phyloP scores from a whole-genome alignment of 2,113 vertebrate species.

The Indicator maculatus region DNA sequence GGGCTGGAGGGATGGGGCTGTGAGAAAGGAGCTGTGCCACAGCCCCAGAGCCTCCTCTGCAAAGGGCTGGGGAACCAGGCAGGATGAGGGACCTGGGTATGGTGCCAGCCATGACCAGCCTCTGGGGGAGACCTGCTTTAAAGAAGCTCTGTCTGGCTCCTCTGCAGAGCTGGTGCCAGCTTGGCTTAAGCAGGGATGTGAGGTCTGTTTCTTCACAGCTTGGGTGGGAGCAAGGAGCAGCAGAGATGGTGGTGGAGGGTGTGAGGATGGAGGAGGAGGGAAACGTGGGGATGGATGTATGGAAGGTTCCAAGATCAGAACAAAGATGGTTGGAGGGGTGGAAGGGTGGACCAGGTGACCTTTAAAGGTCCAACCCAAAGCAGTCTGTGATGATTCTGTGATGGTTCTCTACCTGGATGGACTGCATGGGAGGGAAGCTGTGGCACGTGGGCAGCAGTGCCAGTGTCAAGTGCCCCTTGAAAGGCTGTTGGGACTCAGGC shows the following conservation, averaged over 20 bases:
- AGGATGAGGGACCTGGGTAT: neutral
- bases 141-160: neutral
- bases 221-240: neutral
- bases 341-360: neutral
- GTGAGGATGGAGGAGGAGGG: no score
- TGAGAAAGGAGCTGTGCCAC: no score
- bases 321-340: neutral
- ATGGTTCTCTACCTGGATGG: neutral
- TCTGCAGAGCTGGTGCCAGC: neutral
- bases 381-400: neutral
- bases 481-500: neutral
- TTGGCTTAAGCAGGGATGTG: neutral
- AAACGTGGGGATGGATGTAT: neutral
- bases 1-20: neutral
- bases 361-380: no score
- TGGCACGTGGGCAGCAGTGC: neutral
- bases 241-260: neutral
- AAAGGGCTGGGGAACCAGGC: neutral
- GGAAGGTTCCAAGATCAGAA: neutral
- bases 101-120: neutral
- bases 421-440: neutral
- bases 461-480: rapidly evolving
- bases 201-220: neutral
- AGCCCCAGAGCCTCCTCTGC: neutral
- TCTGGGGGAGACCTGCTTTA: neutral